Conservation (phyloP, 2,888 invertebrate genomes). For the Leucoptera coffeella region DNA sequence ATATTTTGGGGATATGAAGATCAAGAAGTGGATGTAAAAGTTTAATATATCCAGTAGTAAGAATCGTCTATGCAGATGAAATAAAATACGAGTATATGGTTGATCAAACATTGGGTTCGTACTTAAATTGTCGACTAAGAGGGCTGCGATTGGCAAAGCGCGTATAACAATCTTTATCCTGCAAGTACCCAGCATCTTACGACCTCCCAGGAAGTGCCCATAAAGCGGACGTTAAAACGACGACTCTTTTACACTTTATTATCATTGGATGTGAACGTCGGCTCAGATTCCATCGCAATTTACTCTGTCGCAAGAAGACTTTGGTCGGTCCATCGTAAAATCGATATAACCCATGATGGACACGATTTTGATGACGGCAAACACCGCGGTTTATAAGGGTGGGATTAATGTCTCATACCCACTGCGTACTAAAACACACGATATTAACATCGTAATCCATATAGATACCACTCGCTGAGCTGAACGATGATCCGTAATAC, state of each 20-base stretch:
- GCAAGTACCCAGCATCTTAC: constrained; percentile 32
- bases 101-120: too few species aligned
- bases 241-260: constrained; percentile 52
- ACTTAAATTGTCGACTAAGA: constrained; percentile 16
- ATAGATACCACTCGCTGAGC: too few species aligned
- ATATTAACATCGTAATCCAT: too few species aligned
- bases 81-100: too few species aligned
- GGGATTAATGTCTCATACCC: too few species aligned
- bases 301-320: constrained; percentile 20
- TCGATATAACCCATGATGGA: constrained; percentile 39
- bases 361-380: constrained; percentile 5
- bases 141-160: constrained; percentile 20
- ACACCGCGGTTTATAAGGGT: not conserved
- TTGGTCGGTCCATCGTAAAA: constrained; percentile 33
- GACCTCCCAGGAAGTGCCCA: constrained; percentile 38
- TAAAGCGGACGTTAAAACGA: constrained; percentile 49
- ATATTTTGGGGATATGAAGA: too few species aligned
- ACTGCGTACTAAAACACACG: too few species aligned
- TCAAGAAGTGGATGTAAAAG: too few species aligned
- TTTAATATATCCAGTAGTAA: too few species aligned
- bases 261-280: constrained; percentile 48
- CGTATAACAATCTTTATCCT: constrained; percentile 30
- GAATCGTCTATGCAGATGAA: too few species aligned
- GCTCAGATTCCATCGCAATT: constrained; percentile 47
- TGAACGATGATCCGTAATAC: too few species aligned